Percentiles rank a stretch among this genome's conserved stretches.
Conservation (phyloP, 2,888 invertebrate species). For the Lasioglossum lativentre region DNA sequence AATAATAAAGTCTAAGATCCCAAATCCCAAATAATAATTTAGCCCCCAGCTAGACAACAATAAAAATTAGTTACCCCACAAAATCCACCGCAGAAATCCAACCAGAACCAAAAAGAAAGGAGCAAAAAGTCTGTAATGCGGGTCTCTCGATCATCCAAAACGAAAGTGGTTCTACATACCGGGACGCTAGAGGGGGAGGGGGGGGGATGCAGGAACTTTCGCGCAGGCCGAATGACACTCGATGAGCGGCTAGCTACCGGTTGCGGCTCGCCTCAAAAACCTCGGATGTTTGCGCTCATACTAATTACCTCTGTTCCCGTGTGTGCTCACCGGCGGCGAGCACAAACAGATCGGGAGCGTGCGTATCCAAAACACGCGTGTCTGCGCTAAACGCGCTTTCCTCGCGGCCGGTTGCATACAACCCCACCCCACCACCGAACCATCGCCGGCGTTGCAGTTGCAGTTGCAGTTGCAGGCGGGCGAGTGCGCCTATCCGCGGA, state of each 20-base stretch:
- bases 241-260: neutral
- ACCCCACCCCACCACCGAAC: neutral
- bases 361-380: conserved; percentile 34
- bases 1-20: no score
- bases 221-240: neutral
- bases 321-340: neutral
- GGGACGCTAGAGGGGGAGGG: neutral
- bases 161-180: neutral
- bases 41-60: no score
- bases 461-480: neutral
- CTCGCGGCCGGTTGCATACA: conserved; percentile 3
- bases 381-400: conserved; percentile 25
- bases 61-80: no score
- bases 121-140: neutral
- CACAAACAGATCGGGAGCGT: conserved; percentile 24
- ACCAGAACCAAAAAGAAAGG: neutral
- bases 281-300: conserved; percentile 22
- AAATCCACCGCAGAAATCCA: no score
- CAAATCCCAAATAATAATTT: no score
- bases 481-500: neutral
- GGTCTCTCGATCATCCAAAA: neutral
- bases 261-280: conserved; percentile 34
- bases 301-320: conserved; percentile 38
- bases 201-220: neutral
- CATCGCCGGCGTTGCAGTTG: no score